Evolutionary conservation across 2,888 invertebrate genomes (phyloP), one percentile per base, ranked within the genome.

Genomic region (Stegophylla sp.): DNA sequence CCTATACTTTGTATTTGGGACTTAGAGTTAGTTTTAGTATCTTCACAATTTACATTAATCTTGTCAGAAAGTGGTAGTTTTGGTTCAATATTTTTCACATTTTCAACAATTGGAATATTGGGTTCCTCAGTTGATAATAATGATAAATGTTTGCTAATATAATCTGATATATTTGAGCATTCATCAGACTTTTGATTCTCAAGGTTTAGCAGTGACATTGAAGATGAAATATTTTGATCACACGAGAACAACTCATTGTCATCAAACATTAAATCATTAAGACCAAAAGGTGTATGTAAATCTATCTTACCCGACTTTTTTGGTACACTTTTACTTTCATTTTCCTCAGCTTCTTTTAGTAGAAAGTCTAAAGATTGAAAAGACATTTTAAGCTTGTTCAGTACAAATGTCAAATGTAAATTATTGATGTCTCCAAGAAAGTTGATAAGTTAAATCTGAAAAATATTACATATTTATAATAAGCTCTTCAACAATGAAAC

Each of bases 191-290:
- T 13, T 79, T 79, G 69, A 10, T 45, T 48, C 9, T 71, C 51
- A 59, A 79, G 45, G 20, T 71, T 34, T 17, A 79, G 26, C 28
- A 45, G 15, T 56, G 67, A 59, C 59, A 79, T 69, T 26, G 67
- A 69, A 17, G 79, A 71, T 1, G 59, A 5, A 69, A 79, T 48
- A 12, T 79, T 43, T 67, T 77, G 26, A 7, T 77, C 77, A 61
- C 79, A 69, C 1, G 79, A 71, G 69, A 51, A 71, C 43, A 79
- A 12, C 7, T 79, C 79, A 79, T 69, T 79, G 23, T 79, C 69
- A 61, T 79, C 79, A 61, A 79, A 79, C 79, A 79, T 79, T 28
- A 79, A 71, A 71, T 79, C 79, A 61, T 79, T 79, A 1, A 79
- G 23, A 23, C 79, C 69, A 79, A 71, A 79, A n/a, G 79, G 69